Conservation (phyloP, 1,140 invertebrate species). For the Drosophila seguyi region DNA sequence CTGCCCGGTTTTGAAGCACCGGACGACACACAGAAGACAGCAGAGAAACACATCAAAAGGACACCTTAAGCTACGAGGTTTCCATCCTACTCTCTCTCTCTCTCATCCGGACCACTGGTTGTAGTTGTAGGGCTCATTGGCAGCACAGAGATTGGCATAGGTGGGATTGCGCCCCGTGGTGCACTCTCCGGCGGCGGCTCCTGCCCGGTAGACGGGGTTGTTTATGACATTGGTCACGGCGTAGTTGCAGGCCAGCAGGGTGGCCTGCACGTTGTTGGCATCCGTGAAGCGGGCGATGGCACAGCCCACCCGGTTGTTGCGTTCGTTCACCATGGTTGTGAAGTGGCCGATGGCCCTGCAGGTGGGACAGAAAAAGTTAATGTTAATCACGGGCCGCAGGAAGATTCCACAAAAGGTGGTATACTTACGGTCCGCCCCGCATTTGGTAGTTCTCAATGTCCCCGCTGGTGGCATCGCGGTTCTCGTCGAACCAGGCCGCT, state of each 20-base stretch:
- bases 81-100: background rate
- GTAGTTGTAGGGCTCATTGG: conserved; percentile 61
- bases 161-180: conserved; percentile 55
- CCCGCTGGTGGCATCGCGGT: conserved; percentile 56
- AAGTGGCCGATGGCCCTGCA: conserved; percentile 71
- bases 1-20: no score
- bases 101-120: conserved; percentile 61
- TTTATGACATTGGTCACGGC: conserved; percentile 69
- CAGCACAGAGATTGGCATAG: conserved; percentile 61
- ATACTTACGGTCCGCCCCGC: conserved; percentile 58
- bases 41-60: no score
- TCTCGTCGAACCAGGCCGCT: conserved; percentile 62
- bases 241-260: conserved; percentile 71
- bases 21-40: no score
- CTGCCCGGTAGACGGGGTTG: conserved; percentile 65
- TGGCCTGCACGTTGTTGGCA: conserved; percentile 33
- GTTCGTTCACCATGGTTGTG: conserved; percentile 68
- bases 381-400: background rate
- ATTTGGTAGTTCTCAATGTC: conserved; percentile 62
- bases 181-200: conserved; percentile 57
- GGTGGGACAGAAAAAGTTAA: background rate
- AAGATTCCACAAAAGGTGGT: background rate
- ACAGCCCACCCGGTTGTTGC: conserved; percentile 67
- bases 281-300: conserved; percentile 62
- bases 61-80: no score